Evolutionary conservation across 2,888 invertebrate species (phyloP).

Genomic region (Sepioteuthis lessoniana): DNA sequence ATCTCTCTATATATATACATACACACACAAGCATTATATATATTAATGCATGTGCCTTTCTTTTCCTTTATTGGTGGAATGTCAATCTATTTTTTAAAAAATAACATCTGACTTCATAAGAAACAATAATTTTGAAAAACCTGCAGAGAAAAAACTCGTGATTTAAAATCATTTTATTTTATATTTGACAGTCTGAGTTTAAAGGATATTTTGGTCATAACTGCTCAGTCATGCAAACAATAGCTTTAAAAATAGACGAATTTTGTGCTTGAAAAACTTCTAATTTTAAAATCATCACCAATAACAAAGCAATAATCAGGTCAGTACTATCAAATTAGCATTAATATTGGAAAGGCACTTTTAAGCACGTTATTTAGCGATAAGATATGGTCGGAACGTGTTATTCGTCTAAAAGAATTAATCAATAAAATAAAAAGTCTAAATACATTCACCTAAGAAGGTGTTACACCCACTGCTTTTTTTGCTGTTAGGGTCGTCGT

Average conservation of each 20-base stretch:
- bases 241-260: neutral
- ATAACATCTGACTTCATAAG: neutral
- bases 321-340: neutral
- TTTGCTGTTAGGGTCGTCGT: neutral
- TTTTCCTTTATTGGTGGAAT: neutral
- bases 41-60: neutral
- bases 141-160: neutral
- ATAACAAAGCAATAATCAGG: neutral
- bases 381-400: no score
- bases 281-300: no score
- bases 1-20: no score
- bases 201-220: neutral
- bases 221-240: neutral
- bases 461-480: conserved; percentile 1
- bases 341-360: neutral
- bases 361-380: neutral
- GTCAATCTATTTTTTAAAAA: neutral
- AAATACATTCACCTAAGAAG: neutral
- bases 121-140: neutral
- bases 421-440: neutral
- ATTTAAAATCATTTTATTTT: neutral
- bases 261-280: neutral
- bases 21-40: neutral
- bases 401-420: no score
- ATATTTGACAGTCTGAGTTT: neutral